These are phyloP conservation scores for Argentina silus DNA, from an alignment of 2,797 vertebrate species.

Conservation along the genomic window DNA sequence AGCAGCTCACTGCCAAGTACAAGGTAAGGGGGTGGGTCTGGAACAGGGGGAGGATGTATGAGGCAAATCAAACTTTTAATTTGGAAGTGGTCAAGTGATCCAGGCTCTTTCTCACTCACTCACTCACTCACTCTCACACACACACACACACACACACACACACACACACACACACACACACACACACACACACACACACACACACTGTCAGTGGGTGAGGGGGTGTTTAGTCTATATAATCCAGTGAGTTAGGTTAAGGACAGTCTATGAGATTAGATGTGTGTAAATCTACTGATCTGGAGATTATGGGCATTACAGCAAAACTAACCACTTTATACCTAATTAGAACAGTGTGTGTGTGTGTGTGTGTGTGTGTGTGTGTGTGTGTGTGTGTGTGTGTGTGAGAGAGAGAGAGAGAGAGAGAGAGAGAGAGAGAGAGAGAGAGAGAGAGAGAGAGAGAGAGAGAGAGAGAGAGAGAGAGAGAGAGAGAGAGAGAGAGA, in stretches of 20 bases:
- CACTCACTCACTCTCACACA: no score
- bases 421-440: background rate
- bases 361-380: constrained; percentile 4
- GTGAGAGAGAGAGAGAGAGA: background rate
- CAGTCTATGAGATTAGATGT: constrained; percentile 37
- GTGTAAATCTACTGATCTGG: constrained; percentile 50
- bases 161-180: background rate
- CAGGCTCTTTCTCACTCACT: no score
- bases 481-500: background rate
- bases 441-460: constrained; percentile 20
- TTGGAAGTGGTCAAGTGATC: background rate
- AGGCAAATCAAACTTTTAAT: background rate
- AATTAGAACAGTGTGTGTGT: constrained; percentile 27
- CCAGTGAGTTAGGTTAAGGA: constrained; percentile 31
- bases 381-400: constrained; percentile 3
- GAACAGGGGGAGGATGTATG: background rate
- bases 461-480: constrained; percentile 17
- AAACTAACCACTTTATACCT: constrained; percentile 7
- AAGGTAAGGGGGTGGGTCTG: constrained; percentile 78
- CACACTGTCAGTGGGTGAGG: no score
- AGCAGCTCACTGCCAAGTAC: constrained; percentile 91
- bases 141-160: background rate
- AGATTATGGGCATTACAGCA: constrained; percentile 20
- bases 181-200: no score
- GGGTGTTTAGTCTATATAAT: no score